Percentiles rank a stretch among this genome's conserved stretches.
Evolutionary conservation across 2,888 invertebrate species (phyloP).

Genomic region (Drosophila antonietae): DNA sequence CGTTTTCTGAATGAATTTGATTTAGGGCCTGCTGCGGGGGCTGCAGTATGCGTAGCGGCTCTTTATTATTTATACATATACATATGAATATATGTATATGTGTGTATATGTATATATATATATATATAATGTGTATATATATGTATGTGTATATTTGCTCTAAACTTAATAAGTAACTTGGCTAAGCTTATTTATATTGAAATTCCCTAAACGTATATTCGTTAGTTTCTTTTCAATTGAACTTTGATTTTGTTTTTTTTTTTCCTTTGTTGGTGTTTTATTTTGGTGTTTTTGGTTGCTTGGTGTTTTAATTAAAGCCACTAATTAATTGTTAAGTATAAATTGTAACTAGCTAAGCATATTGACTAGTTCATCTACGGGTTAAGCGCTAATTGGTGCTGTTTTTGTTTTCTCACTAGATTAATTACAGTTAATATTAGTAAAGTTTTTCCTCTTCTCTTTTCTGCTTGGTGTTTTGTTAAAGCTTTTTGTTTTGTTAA

Average conservation of each 20-base stretch:
- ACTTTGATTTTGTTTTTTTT: conserved; percentile 47
- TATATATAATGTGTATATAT: conserved; percentile 23
- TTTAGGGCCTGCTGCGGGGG: conserved; percentile 42
- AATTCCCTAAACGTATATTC: conserved; percentile 81
- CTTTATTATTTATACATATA: conserved; percentile 42
- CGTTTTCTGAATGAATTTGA: conserved; percentile 76
- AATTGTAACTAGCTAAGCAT: conserved; percentile 75
- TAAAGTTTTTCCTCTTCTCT: conserved; percentile 16
- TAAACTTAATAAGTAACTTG: conserved; percentile 43
- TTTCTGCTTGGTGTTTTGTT: conserved; percentile 66
- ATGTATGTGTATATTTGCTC: conserved; percentile 41
- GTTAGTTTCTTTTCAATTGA: conserved; percentile 69
- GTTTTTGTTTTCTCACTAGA: conserved; percentile 59
- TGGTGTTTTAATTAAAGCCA: conserved; percentile 83
- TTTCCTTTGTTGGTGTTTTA: conserved; percentile 26
- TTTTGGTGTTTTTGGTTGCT: conserved; percentile 50
- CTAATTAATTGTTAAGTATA: conserved; percentile 70
- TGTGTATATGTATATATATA: conserved; percentile 12
- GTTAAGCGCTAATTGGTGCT: conserved; percentile 73
- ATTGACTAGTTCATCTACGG: conserved; percentile 53
- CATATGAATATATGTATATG: conserved; percentile 25
- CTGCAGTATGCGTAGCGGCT: conserved; percentile 33
- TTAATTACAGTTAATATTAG: conserved; percentile 35
- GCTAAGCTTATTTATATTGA: conserved; percentile 59
- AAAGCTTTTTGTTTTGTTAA: conserved; percentile 67